Percentiles rank a stretch among this genome's conserved stretches.
Conservation (phyloP, 2,888 invertebrate species). For the Tromatobia lineatoria region DNA sequence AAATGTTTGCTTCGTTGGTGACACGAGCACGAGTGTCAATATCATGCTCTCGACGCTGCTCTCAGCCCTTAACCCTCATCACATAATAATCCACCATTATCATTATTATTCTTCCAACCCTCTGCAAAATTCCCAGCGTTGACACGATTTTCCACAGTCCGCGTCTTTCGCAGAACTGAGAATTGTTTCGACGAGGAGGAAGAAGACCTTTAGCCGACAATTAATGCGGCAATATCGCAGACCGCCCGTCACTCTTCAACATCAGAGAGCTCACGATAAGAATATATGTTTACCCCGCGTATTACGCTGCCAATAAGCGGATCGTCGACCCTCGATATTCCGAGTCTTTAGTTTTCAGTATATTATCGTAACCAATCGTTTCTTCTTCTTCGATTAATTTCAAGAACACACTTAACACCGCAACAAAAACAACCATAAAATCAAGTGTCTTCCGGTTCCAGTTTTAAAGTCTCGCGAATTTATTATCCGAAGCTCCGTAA, state of each 20-base stretch:
- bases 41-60: neutral
- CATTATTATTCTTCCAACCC: neutral
- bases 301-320: constrained; percentile 16
- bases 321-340: constrained; percentile 58
- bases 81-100: neutral
- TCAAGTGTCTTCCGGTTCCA: neutral
- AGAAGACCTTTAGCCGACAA: constrained; percentile 60
- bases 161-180: neutral
- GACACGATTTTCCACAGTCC: constrained; percentile 47
- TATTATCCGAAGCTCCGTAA: neutral
- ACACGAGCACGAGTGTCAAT: constrained; percentile 27
- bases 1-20: constrained; percentile 21
- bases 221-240: constrained; percentile 53
- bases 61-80: neutral
- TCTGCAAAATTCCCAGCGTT: neutral
- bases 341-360: constrained; percentile 47
- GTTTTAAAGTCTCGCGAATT: neutral
- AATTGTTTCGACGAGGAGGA: constrained; percentile 10
- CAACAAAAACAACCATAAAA: neutral
- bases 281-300: constrained; percentile 37
- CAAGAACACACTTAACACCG: neutral
- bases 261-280: constrained; percentile 40
- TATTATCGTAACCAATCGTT: constrained; percentile 36
- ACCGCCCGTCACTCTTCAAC: constrained; percentile 49
- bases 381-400: neutral